Evolutionary conservation across 2,888 invertebrate genomes (phyloP), one percentile per base, ranked within the genome.

Genomic region (Drosophila kanekoi): DNA sequence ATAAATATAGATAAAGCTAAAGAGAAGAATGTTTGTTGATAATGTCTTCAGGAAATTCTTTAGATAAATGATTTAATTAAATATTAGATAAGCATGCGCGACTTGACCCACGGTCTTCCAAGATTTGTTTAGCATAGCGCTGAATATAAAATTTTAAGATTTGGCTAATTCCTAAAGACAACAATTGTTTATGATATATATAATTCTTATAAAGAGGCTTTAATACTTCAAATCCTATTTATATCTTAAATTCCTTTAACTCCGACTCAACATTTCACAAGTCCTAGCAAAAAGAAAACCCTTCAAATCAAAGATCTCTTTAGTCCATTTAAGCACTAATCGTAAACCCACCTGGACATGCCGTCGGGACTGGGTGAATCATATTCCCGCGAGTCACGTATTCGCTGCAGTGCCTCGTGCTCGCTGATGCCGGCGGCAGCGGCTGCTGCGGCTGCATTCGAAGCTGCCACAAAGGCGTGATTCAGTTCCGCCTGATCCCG

Each of bases 321-420:
- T 8, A n/a, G 6, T 8, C 1, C 8, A 0, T 28, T 28, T 2
- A 28, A 8, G 0, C 8, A 8, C 5, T 28, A 28, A 28, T 28
- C 28, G 28, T 6, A 41, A 35, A 79, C 83, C 61, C 66, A 93
- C 92, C 93, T 92, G 80, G 92, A 93, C 87, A 92, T 91, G 87
- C 91, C 92, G 86, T 93, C 92, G 81, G 92, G 92, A 84, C 93
- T 93, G 54, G 92, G 91, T 13, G 92, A 91, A 64, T 90, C 92
- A 62, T 92, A 92, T 58, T 91, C 91, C 62, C 90, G 82, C 28
- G 91, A 91, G 60, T 92, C 90, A 65, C 92, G 90, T 88, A 92
- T 86, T 63, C 91, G 84, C 80, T 91, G 88, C 68, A 92, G 60
- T 1, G 93, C 93, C 78, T 92, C 91, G 59, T 92, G 92, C 43